Evolutionary conservation across 2,888 invertebrate species (phyloP), one percentile per base, ranked within the genome.

Genomic region (Heteromyza rotundicornis): DNA sequence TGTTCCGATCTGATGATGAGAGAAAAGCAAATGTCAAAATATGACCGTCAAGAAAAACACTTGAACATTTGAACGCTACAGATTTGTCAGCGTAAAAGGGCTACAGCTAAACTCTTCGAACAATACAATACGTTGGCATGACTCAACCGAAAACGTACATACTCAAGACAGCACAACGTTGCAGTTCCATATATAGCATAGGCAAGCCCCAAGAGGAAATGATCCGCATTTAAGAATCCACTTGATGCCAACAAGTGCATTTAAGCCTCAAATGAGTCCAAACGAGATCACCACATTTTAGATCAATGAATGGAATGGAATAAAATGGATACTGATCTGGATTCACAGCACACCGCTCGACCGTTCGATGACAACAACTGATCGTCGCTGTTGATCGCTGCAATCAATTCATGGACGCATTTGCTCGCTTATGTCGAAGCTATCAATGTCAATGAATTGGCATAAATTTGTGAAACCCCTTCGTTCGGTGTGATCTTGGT

Each of bases 361-460:
- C n/a, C n/a, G n/a, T n/a, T n/a, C n/a, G 50, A 51, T 51, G 61
- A 57, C 27, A 16, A 57, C n/a, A n/a, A n/a, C n/a, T n/a, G n/a
- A n/a, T n/a, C n/a, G n/a, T n/a, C 53, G 27, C 51, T 44, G 47
- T 53, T 53, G 54, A 40, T 54, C 49, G 17, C 27, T 35, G 52
- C 57, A 62, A 62, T 62, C 57, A 58, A 62, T 62, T 62, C 62
- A 62, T 62, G 49, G 58, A 50, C 36, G 44, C 62, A 62, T 49
- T 40, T n/a, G 40, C 10, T 47, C 51, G 36, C 40, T 61, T 27
- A 44, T 27, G 23, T 32, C 36, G 32, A 35, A 40, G 22, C 71
- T 75, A 76, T 74, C 75, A 76, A 75, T 76, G 73, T 75, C 76
- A 72, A 75, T 75, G 75, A 75, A 74, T 75, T 71, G 76, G 73